Conservation (phyloP, 2,113 vertebrate genomes). For the Talpa occidentalis region DNA sequence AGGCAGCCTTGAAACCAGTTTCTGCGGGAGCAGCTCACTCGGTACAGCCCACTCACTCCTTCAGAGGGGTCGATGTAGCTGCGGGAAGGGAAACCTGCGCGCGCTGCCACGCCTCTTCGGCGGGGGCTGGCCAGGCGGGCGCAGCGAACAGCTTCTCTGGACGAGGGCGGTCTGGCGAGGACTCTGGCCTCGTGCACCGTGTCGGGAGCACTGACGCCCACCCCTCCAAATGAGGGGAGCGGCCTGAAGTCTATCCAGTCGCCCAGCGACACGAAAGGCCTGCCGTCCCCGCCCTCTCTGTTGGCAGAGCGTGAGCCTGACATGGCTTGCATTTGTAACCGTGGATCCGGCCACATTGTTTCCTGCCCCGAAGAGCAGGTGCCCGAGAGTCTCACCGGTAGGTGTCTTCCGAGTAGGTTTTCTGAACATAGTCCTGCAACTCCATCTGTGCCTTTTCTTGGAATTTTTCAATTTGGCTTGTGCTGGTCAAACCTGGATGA, state of each 20-base stretch:
- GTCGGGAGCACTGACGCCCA: neutral
- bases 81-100: neutral
- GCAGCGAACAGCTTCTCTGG: neutral
- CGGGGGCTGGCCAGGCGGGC: neutral
- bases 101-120: neutral
- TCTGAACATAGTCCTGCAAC: slow-evolving; percentile 98
- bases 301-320: too few species aligned
- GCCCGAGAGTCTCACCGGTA: slow-evolving; percentile 91
- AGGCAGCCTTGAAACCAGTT: neutral
- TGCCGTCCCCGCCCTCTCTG: too few species aligned
- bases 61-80: neutral
- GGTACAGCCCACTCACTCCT: neutral
- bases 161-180: neutral
- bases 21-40: neutral
- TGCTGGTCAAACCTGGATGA: slow-evolving; percentile 95
- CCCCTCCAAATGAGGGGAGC: neutral
- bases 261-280: too few species aligned
- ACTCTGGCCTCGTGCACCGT: neutral
- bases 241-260: neutral
- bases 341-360: too few species aligned
- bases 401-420: slow-evolving; percentile 97
- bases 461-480: slow-evolving; percentile 97
- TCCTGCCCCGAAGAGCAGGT: neutral
- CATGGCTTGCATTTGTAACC: too few species aligned
- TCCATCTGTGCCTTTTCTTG: slow-evolving; percentile 99